A percentile compares a stretch with the other conserved stretches of the same genome.
phyloP scores from a whole-genome alignment of 2,797 vertebrate genomes.

The Rhabdomys pumilio region DNA sequence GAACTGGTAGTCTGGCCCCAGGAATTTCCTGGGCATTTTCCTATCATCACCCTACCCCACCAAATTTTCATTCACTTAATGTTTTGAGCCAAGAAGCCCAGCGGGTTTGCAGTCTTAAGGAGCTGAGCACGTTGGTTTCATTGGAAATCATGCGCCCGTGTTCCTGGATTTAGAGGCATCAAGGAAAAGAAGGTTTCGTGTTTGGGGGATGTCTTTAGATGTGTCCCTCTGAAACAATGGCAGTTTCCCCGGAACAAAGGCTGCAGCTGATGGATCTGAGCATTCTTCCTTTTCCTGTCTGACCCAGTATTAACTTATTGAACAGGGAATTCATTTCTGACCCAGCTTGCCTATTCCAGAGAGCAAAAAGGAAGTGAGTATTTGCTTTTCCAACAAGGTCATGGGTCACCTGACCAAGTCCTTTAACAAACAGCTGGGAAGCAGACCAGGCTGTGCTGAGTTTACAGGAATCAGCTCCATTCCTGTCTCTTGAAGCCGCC shows the following conservation, averaged over 20 bases:
- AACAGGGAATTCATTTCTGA: constrained; percentile 78
- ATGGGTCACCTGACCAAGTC: constrained; percentile 88
- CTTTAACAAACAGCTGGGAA: constrained; percentile 84
- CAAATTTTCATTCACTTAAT: not conserved
- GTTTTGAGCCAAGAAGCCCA: not conserved
- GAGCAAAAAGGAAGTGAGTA: constrained; percentile 73
- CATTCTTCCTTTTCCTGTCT: constrained; percentile 52
- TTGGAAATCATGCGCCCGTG: constrained; percentile 1
- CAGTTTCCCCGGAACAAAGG: constrained; percentile 53
- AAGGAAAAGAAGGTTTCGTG: not conserved
- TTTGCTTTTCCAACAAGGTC: constrained; percentile 89
- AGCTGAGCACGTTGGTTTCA: not conserved
- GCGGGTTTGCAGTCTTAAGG: not conserved
- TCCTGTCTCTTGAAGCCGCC: constrained; percentile 80
- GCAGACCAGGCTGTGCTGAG: constrained; percentile 71
- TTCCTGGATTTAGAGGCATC: not conserved
- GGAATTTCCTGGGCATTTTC: not conserved
- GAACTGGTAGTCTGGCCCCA: not conserved
- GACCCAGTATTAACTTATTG: not conserved
- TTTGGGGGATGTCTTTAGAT: not conserved
- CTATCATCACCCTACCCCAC: not conserved
- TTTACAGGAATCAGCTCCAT: not conserved
- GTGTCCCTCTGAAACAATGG: not conserved
- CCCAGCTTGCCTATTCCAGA: constrained; percentile 60
- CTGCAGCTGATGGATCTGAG: not conserved